Percentiles rank a stretch among this genome's conserved stretches.
Evolutionary conservation across 2,113 vertebrate species (phyloP).

Genomic region (Tonatia bakeri): DNA sequence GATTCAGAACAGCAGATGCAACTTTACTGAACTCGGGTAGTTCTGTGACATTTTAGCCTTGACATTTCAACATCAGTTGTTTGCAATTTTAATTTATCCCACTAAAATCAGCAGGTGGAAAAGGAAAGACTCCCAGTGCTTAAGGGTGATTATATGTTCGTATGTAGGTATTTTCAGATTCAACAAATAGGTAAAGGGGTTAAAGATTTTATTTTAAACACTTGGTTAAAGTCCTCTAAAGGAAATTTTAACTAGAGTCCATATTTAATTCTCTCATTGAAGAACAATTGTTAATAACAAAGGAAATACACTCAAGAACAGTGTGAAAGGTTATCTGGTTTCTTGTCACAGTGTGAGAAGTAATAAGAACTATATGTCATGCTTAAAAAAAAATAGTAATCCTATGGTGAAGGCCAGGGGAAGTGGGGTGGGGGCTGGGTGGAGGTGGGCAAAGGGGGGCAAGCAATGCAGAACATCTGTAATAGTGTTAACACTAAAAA

Average conservation of each 20-base stretch:
- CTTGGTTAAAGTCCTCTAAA: background rate
- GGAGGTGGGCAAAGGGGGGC: too few species aligned
- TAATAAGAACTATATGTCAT: background rate
- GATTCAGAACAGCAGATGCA: background rate
- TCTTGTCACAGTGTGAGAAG: background rate
- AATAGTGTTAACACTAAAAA: too few species aligned
- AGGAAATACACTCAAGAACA: background rate
- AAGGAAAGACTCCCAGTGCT: conserved; percentile 20
- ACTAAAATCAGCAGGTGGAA: conserved; percentile 46
- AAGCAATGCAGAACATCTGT: too few species aligned
- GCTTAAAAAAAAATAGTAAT: background rate
- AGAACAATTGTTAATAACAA: conserved; percentile 31
- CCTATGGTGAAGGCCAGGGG: background rate
- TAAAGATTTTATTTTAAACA: conserved; percentile 30
- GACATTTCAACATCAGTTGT: conserved; percentile 47
- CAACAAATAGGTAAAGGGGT: background rate
- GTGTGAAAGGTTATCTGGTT: background rate
- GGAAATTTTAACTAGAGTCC: conserved; percentile 2
- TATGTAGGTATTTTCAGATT: conserved; percentile 17
- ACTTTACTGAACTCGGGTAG: background rate
- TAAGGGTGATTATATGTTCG: background rate
- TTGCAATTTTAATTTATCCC: conserved; percentile 36
- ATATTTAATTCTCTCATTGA: conserved; percentile 32
- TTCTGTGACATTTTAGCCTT: conserved; percentile 61
- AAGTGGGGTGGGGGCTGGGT: too few species aligned